phyloP scores from a whole-genome alignment of 2,888 invertebrate species.

The Leistus spinibarbis region DNA sequence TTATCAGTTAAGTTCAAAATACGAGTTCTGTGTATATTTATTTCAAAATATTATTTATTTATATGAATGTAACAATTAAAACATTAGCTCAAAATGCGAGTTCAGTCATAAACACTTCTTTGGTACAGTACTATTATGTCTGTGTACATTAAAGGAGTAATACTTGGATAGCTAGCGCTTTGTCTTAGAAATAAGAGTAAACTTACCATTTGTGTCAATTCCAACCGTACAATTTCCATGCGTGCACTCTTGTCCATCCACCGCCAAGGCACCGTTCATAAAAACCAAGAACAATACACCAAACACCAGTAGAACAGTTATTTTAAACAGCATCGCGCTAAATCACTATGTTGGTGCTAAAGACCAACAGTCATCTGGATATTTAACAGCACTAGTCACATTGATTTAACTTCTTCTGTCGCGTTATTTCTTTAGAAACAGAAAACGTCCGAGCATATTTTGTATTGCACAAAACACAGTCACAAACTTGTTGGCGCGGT shows the following conservation, averaged over 20 bases:
- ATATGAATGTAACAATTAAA: no score
- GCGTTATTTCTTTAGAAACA: neutral
- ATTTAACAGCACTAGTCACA: neutral
- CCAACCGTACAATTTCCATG: conserved; percentile 32
- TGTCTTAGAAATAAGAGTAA: neutral
- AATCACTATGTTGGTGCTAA: neutral
- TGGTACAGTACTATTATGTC: no score
- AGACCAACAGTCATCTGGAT: neutral
- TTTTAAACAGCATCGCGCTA: neutral
- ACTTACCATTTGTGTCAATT: conserved; percentile 21
- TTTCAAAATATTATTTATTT: no score
- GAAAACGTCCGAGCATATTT: neutral
- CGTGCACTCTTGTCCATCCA: conserved; percentile 15
- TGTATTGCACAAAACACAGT: no score
- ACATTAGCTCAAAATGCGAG: no score
- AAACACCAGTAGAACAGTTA: neutral
- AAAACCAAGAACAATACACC: conserved; percentile 40
- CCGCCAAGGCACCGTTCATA: conserved; percentile 43
- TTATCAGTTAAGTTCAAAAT: no score
- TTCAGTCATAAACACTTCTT: no score
- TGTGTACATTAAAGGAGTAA: no score
- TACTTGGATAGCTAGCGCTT: neutral
- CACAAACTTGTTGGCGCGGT: neutral
- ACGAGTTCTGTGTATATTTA: no score
- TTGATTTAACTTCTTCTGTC: neutral